These are phyloP conservation scores for Erebia palarica DNA, from an alignment of 2,888 invertebrate genomes.

Conservation along the genomic window DNA sequence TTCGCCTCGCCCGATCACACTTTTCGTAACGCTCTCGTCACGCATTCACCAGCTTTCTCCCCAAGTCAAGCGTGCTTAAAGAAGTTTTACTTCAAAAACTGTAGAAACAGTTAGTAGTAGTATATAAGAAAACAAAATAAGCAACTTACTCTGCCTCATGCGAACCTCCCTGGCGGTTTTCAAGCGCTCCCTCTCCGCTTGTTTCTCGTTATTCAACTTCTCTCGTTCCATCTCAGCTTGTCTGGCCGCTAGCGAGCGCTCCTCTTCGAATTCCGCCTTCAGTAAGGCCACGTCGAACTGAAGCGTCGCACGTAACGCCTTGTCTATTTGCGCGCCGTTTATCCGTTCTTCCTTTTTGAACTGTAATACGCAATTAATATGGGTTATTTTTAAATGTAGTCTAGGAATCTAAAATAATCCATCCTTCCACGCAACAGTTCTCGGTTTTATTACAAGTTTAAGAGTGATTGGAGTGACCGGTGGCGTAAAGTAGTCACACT, in stretches of 20 bases:
- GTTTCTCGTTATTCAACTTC: slow-evolving; percentile 67
- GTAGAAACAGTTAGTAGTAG: not conserved
- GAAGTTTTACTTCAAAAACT: too few relatives aligned
- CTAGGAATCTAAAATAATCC: too few relatives aligned
- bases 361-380: slow-evolving; percentile 43
- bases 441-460: too few relatives aligned
- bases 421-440: too few relatives aligned
- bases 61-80: too few relatives aligned
- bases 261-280: slow-evolving; percentile 59
- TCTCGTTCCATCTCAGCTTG: slow-evolving; percentile 49
- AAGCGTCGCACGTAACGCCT: slow-evolving; percentile 86
- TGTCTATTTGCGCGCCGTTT: slow-evolving; percentile 88
- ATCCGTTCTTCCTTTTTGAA: slow-evolving; percentile 95
- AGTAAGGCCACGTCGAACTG: slow-evolving; percentile 83
- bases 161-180: slow-evolving; percentile 47
- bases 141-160: slow-evolving; percentile 54
- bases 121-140: not conserved
- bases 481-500: too few relatives aligned
- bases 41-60: too few relatives aligned
- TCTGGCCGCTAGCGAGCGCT: slow-evolving; percentile 53
- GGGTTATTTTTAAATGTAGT: too few relatives aligned
- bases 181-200: slow-evolving; percentile 48
- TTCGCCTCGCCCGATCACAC: too few relatives aligned
- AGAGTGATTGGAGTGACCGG: too few relatives aligned
- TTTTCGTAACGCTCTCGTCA: too few relatives aligned